Evolutionary conservation across 53 echinoderm and acorn worm species (phyloP).

Genomic region (Luidia sarsii): DNA sequence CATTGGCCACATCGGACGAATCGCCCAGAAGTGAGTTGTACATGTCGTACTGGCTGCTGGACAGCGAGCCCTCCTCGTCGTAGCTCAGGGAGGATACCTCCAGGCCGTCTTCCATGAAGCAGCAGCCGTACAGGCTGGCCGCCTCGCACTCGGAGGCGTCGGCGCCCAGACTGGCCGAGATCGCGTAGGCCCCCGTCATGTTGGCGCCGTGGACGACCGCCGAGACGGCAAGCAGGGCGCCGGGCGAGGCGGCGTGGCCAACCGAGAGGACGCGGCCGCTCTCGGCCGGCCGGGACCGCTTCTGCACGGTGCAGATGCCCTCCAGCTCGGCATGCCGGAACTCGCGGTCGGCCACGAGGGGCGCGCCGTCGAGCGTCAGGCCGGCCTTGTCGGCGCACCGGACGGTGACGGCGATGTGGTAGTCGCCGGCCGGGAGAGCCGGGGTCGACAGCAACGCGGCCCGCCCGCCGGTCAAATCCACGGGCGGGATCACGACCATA

Average conservation of each 20-base stretch:
- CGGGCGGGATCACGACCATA: slow-evolving; percentile 8
- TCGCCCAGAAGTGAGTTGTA: neutral
- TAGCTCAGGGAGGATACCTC: neutral
- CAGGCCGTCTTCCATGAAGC: neutral
- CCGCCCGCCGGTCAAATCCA: neutral
- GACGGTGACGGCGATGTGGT: slow-evolving; percentile 21
- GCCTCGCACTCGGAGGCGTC: slow-evolving; percentile 8
- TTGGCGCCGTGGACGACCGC: slow-evolving; percentile 4
- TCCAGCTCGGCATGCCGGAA: neutral
- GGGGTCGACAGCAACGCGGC: slow-evolving; percentile 18
- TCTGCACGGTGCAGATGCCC: slow-evolving; percentile 9
- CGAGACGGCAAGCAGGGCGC: slow-evolving; percentile 14
- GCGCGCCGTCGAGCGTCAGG: neutral
- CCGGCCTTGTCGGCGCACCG: slow-evolving; percentile 4
- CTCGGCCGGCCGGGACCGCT: neutral
- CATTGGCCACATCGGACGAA: neutral
- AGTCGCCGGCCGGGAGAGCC: neutral
- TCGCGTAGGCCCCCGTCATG: slow-evolving; percentile 11
- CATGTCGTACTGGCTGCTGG: neutral
- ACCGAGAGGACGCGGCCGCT: neutral
- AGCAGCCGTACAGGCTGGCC: slow-evolving; percentile 3
- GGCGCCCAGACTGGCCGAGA: slow-evolving; percentile 18
- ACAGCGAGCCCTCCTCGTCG: neutral
- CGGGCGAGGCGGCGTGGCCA: neutral
- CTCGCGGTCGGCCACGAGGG: neutral